Conservation (phyloP, 2,888 invertebrate species). For the Phaonia tiefii region DNA sequence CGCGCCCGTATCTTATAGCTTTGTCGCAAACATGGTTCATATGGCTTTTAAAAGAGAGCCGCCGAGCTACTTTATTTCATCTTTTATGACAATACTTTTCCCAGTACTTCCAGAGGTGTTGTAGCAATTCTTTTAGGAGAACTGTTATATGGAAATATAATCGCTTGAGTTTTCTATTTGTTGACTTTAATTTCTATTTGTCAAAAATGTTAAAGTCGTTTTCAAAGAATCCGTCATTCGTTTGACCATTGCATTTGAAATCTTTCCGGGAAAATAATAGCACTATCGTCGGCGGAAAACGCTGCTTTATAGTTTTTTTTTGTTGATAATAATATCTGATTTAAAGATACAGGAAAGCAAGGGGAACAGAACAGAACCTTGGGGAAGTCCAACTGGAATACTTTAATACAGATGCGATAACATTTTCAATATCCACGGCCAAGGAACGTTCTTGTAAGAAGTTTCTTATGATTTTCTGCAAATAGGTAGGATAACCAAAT, state of each 20-base stretch:
- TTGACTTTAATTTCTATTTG: slow-evolving; percentile 22
- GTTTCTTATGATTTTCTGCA: neutral
- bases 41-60: too few relatives aligned
- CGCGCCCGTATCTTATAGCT: too few relatives aligned
- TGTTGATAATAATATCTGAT: neutral
- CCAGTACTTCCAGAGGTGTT: too few relatives aligned
- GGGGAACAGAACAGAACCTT: slow-evolving; percentile 3
- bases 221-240: neutral
- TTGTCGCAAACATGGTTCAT: too few relatives aligned
- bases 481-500: too few relatives aligned
- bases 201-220: neutral
- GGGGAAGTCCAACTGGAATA: neutral
- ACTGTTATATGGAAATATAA: slow-evolving; percentile 8
- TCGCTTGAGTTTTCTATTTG: slow-evolving; percentile 15
- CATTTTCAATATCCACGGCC: neutral
- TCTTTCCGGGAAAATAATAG: neutral
- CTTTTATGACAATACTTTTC: too few relatives aligned
- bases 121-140: too few relatives aligned
- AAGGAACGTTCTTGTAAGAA: neutral
- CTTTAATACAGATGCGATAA: neutral
- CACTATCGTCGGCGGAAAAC: neutral
- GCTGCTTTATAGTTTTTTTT: neutral
- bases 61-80: too few relatives aligned
- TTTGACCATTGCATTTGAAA: slow-evolving; percentile 2
- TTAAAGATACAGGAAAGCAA: neutral